phyloP scores from a whole-genome alignment of 2,797 vertebrate genomes.

The Smutsia gigantea region DNA sequence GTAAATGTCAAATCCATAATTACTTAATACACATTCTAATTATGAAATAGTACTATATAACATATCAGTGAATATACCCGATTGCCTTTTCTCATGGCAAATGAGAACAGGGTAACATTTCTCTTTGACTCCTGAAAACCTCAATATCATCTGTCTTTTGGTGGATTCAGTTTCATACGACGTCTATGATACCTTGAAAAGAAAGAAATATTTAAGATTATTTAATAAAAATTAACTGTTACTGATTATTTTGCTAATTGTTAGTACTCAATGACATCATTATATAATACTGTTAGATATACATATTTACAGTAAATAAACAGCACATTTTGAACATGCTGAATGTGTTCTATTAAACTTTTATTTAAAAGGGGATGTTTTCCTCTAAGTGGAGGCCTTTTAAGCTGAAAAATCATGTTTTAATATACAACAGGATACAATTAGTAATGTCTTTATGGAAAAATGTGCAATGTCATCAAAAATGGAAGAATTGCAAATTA shows the following conservation, averaged over 20 bases:
- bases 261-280: constrained; percentile 29
- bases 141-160: constrained; percentile 91
- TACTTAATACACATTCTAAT: constrained; percentile 26
- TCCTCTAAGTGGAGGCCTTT: not conserved
- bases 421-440: not conserved
- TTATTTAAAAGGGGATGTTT: not conserved
- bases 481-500: not conserved
- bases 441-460: not conserved
- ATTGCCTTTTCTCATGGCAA: constrained; percentile 68
- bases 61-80: not conserved
- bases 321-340: not conserved
- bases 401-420: not conserved
- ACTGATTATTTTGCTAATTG: constrained; percentile 18
- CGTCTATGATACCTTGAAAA: constrained; percentile 91
- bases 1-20: constrained; percentile 41
- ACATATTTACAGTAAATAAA: not conserved
- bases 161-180: constrained; percentile 91
- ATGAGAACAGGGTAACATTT: constrained; percentile 57
- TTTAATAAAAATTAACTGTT: constrained; percentile 47
- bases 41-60: not conserved
- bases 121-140: constrained; percentile 1
- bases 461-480: not conserved
- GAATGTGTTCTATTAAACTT: not conserved
- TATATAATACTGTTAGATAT: not conserved
- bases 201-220: constrained; percentile 66